Conservation (phyloP, 35 echinoderm and acorn worm genomes). For the Strongylocentrotus purpuratus region DNA sequence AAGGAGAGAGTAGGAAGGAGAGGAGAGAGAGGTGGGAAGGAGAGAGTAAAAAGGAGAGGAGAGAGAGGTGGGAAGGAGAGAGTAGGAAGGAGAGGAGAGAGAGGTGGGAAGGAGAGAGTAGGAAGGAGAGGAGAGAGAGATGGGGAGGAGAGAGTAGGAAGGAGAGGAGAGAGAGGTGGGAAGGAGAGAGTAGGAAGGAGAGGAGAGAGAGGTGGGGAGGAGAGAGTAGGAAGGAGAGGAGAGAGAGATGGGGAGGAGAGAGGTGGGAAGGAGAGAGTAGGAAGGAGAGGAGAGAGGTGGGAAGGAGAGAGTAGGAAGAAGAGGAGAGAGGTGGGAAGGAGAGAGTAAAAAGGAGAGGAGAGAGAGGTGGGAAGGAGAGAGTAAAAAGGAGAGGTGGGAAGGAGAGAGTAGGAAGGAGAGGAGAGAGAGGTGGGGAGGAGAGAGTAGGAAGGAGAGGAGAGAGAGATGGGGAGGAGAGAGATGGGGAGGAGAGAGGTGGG, state of each 20-base stretch:
- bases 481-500: not conserved
- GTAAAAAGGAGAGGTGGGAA: not conserved
- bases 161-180: not conserved
- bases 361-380: no score
- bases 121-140: no score
- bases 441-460: not conserved
- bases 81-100: not conserved
- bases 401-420: not conserved
- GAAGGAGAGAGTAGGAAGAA: not conserved
- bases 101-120: no score
- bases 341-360: not conserved
- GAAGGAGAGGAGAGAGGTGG: not conserved
- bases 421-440: not conserved
- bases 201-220: not conserved
- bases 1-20: not conserved
- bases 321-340: not conserved
- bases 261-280: not conserved
- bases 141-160: not conserved
- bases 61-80: not conserved
- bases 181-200: not conserved
- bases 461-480: not conserved
- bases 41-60: not conserved
- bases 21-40: not conserved
- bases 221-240: not conserved
- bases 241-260: no score